These are phyloP conservation scores for Coptotermes formosanus DNA, from an alignment of 1,140 invertebrate genomes.

Conservation along the genomic window DNA sequence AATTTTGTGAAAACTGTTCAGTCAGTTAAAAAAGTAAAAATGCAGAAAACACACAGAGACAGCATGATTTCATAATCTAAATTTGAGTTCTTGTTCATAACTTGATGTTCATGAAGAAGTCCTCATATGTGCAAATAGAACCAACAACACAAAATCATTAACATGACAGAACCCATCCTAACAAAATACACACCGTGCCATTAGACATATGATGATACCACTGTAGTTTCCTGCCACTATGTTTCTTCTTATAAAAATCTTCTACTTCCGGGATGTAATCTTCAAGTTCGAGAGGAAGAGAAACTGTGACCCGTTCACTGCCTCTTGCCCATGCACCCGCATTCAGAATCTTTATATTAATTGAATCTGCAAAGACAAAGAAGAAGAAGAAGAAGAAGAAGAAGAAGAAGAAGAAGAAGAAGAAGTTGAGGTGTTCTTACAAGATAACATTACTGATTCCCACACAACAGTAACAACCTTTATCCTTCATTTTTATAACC, in stretches of 20 bases:
- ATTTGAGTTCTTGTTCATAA: no score
- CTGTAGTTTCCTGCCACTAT: conserved; percentile 96
- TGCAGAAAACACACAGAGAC: no score
- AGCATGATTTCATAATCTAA: no score
- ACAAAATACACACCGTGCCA: conserved; percentile 68
- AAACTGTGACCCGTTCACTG: conserved; percentile 91
- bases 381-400: no score
- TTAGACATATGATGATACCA: conserved; percentile 99
- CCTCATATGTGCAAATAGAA: no score
- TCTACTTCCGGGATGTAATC: conserved; percentile 98
- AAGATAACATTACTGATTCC: not conserved
- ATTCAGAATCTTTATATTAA: conserved; percentile 94
- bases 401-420: not conserved
- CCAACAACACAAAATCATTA: not conserved
- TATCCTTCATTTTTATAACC: no score
- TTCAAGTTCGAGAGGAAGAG: conserved; percentile 94
- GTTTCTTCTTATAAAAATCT: conserved; percentile 94
- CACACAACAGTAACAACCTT: no score
- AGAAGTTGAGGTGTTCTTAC: conserved; percentile 20
- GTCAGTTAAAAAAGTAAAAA: no score
- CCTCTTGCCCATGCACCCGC: conserved; percentile 96
- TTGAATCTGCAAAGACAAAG: conserved; percentile 55
- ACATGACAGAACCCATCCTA: not conserved
- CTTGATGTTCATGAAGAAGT: no score
- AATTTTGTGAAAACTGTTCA: no score